phyloP scores from a whole-genome alignment of 2,797 vertebrate species.

The Tangara arthus region DNA sequence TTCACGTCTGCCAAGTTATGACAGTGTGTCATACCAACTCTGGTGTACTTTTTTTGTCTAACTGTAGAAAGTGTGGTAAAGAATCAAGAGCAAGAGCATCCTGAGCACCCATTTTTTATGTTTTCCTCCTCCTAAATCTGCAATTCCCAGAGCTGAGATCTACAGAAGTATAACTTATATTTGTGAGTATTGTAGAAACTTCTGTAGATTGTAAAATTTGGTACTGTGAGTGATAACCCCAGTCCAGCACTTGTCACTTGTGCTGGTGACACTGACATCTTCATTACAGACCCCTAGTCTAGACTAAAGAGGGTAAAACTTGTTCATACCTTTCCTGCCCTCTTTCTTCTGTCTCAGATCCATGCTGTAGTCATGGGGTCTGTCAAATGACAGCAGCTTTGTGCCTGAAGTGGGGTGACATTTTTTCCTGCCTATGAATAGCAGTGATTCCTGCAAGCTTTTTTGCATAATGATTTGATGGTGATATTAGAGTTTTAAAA shows the following conservation, averaged over 20 bases:
- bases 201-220: neutral
- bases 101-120: neutral
- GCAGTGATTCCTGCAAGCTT: neutral
- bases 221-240: neutral
- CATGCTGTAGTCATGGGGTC: neutral
- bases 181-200: neutral
- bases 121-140: neutral
- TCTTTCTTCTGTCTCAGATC: neutral
- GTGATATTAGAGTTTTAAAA: neutral
- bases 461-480: neutral
- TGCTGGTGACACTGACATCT: neutral
- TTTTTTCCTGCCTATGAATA: neutral
- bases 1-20: constrained; percentile 27
- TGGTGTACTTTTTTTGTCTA: constrained; percentile 10
- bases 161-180: neutral
- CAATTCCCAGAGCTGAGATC: neutral
- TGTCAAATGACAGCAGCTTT: neutral
- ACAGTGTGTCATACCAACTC: neutral
- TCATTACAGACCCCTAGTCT: neutral
- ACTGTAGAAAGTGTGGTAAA: constrained; percentile 13
- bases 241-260: neutral
- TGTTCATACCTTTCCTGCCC: neutral
- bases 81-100: neutral
- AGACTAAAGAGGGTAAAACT: neutral
- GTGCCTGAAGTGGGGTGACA: neutral